Conservation (phyloP, 1,140 invertebrate species). For the Diorhabda elongata region DNA sequence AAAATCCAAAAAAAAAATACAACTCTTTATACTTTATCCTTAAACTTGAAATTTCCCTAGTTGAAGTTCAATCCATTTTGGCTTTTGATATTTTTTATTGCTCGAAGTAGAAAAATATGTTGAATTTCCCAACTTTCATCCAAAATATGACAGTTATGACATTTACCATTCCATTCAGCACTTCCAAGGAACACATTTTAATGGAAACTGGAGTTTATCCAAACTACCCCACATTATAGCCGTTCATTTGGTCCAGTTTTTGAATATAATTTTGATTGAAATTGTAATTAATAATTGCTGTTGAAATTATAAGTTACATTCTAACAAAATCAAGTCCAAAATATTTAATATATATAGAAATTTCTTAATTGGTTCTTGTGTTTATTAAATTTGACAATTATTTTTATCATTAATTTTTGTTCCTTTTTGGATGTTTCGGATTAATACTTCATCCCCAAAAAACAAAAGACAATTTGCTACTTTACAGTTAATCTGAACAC, state of each 20-base stretch:
- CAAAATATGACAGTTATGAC: conserved; percentile 14
- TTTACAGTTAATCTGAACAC: neutral
- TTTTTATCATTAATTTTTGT: too few species aligned
- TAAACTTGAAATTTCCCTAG: conserved; percentile 3
- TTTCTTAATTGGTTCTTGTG: too few species aligned
- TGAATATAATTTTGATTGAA: too few species aligned
- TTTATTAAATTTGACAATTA: too few species aligned
- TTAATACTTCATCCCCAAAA: conserved; percentile 27
- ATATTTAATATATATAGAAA: too few species aligned
- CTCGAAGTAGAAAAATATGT: neutral
- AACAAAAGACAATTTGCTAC: conserved; percentile 22
- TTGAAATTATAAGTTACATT: too few species aligned
- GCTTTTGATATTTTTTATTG: conserved; percentile 3
- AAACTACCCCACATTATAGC: neutral
- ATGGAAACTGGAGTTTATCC: neutral
- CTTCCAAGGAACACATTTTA: too few species aligned
- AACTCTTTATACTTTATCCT: neutral
- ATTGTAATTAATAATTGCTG: too few species aligned
- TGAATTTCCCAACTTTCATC: neutral
- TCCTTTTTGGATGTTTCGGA: neutral
- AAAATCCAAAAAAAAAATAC: conserved; percentile 3
- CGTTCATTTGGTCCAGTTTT: too few species aligned
- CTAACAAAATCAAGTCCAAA: too few species aligned
- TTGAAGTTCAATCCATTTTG: conserved; percentile 6
- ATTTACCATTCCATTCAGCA: too few species aligned